Evolutionary conservation across 2,888 invertebrate species (phyloP).

Genomic region (Hirtodrosophila alboralis): DNA sequence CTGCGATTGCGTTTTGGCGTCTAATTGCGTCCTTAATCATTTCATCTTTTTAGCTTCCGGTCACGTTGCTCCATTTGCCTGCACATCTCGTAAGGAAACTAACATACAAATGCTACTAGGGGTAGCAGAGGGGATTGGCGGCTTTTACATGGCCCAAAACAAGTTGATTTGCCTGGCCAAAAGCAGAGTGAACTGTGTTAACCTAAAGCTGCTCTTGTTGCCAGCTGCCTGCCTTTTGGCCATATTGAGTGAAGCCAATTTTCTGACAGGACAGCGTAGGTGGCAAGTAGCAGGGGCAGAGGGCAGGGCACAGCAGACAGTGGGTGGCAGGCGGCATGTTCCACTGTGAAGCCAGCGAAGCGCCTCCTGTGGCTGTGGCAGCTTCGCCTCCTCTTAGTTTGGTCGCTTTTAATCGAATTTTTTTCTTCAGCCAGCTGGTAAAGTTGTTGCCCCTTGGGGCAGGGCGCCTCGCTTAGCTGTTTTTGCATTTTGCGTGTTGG

Average conservation of each 20-base stretch:
- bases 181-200: too few species aligned
- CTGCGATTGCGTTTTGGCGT: conserved; percentile 34
- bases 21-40: conserved; percentile 68
- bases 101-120: conserved; percentile 51
- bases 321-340: conserved; percentile 6
- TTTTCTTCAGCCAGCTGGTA: conserved; percentile 37
- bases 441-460: conserved; percentile 10
- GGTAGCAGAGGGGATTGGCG: neutral
- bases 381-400: conserved; percentile 36
- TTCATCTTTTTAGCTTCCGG: conserved; percentile 66
- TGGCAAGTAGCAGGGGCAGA: too few species aligned
- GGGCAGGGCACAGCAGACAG: neutral
- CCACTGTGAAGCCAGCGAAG: conserved; percentile 20
- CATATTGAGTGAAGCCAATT: conserved; percentile 60
- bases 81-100: conserved; percentile 34
- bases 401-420: conserved; percentile 63
- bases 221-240: conserved; percentile 25
- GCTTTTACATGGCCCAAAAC: conserved; percentile 29
- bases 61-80: conserved; percentile 58
- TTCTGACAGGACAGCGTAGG: conserved; percentile 9
- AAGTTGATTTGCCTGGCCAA: conserved; percentile 37
- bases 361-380: conserved; percentile 6
- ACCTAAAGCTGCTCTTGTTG: conserved; percentile 10
- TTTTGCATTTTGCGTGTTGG: conserved; percentile 60
- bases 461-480: conserved; percentile 23